Conservation (phyloP, 2,888 invertebrate genomes). For the Phortica magna region DNA sequence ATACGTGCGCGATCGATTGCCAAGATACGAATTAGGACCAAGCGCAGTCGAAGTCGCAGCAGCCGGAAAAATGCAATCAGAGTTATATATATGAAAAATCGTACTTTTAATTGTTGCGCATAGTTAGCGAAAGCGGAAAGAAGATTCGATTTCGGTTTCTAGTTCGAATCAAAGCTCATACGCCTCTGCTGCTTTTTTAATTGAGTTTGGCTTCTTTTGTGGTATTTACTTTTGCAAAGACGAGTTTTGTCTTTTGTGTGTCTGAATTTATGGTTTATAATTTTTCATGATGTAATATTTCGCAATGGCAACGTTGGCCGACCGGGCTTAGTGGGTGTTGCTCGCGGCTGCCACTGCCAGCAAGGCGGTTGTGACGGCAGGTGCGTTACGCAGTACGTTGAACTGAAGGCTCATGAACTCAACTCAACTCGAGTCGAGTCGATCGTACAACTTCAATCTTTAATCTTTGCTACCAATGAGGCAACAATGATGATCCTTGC, state of each 20-base stretch:
- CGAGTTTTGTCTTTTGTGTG: background rate
- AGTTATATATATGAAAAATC: conserved; percentile 58
- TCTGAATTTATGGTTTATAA: conserved; percentile 43
- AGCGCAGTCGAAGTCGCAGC: conserved; percentile 35
- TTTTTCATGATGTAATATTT: conserved; percentile 45
- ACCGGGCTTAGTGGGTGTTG: conserved; percentile 30
- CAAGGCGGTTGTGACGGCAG: background rate
- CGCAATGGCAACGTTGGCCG: background rate
- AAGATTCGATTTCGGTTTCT: background rate
- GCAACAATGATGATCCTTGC: background rate
- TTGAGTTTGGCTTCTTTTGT: conserved; percentile 38
- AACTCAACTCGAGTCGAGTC: too few relatives aligned
- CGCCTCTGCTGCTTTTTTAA: conserved; percentile 23
- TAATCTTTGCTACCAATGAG: background rate
- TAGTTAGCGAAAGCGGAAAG: background rate
- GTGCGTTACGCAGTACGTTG: background rate
- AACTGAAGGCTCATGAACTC: background rate
- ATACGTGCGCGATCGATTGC: conserved; percentile 57
- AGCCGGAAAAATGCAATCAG: conserved; percentile 28
- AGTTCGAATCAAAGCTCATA: background rate
- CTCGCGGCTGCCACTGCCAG: background rate
- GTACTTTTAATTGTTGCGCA: conserved; percentile 55
- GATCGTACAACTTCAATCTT: too few relatives aligned
- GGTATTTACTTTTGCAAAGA: conserved; percentile 24
- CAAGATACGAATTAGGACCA: conserved; percentile 61